Conservation (phyloP, 1,140 invertebrate species). For the Atta texana region DNA sequence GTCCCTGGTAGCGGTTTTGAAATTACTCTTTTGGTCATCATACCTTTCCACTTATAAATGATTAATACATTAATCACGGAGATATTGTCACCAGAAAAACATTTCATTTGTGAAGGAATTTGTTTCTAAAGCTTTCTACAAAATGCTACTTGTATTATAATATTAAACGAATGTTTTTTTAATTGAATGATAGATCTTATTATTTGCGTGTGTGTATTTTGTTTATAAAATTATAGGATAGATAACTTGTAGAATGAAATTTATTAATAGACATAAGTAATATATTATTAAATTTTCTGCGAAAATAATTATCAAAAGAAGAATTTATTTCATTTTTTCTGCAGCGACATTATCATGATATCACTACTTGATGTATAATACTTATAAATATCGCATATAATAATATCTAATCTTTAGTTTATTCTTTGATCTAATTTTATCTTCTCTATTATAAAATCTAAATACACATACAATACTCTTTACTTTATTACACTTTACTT, state of each 20-base stretch:
- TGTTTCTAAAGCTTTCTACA: not conserved
- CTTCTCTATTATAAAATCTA: not conserved
- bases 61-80: constrained; percentile 23
- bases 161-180: not conserved
- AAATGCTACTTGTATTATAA: not conserved
- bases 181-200: not conserved
- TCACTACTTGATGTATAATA: not conserved
- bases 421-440: not conserved
- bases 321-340: not conserved
- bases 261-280: not conserved
- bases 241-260: not conserved
- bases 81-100: not conserved
- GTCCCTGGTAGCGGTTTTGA: not conserved
- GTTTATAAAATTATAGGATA: not conserved
- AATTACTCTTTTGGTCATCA: constrained; percentile 8
- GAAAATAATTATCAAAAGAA: not conserved
- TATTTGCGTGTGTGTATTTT: not conserved
- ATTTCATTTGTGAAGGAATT: not conserved
- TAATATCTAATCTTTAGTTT: not conserved
- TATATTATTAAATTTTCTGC: not conserved
- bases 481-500: not conserved
- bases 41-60: not conserved
- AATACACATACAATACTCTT: not conserved
- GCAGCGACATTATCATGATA: not conserved
- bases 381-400: not conserved